Base-by-base conservation (phyloP, 2,888 invertebrate genomes). In the Metellina segmentata region DNA sequence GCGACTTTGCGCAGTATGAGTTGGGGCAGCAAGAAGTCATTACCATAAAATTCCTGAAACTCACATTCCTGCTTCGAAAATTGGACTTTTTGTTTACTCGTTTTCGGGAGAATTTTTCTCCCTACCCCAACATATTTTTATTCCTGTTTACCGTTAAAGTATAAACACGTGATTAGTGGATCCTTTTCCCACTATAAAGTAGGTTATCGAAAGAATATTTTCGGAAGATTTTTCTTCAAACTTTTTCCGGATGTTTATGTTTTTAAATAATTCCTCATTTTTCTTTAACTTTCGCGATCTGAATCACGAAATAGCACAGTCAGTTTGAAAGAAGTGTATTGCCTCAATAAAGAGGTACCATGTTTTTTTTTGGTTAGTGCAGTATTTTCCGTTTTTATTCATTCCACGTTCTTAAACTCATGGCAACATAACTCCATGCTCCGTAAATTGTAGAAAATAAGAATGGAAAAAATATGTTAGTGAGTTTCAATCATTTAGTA, bases 1-100 rank as follows among this genome's bases (percentile, higher is more conserved):
- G 81, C 75, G 91, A 82, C 91, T 91, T 85, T 77, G 81, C 61
- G 20, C 71, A 69, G 81, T 83, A 86, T 85, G 53, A 53, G 71
- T 20, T 72, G 71, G 75, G 77, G 74, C 51, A 53, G 71, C 20
- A 34, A 77, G 82, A 82, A 91, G 87, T 91, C 91, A 91, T 91
- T 91, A 91, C 91, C 91, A 91, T 91, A 91, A 91, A 91, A 91
- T 91, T 91, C 86, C 82, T 81, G 74, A 78, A 91, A 87, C 86
- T 81, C 53, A 53, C 91, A 87, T 86, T 87, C 71, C 81, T 86
- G 77, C 51, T 51, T 75, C 52, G 53, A 86, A 91, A 91, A 86
- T 86, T 91, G 91, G 53, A 89, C 52, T 90, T 90, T 86, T 86
- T 90, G 90, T 82, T 91, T 91, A 82, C 86, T 82, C 81, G 81